Evolutionary conservation across 2,888 invertebrate genomes (phyloP), one percentile per base, ranked within the genome.

Genomic region (Meiosimyza decipiens): DNA sequence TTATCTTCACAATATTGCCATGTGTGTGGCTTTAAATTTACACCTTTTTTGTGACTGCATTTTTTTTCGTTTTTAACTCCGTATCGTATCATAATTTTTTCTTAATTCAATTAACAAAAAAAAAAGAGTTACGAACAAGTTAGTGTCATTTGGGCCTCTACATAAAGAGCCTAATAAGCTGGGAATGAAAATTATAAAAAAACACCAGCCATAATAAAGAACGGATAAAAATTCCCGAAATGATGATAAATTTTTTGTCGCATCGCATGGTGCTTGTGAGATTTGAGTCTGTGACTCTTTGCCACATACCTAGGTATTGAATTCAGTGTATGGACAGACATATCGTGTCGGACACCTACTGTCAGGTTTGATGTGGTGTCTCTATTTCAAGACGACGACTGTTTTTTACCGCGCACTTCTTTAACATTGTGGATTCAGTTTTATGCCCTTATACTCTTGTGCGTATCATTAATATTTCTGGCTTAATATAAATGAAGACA

Each of bases 51-150:
- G 40, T 47, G 40, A 40, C 47, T 63, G 52, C 57, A 49, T 57
- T 50, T 18, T 15, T 33, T 18, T n/a, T 69, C 50, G 50, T 33
- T 51, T 15, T 12, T 59, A 11, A 49, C 9, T 49, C 11, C 22
- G 15, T 49, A 12, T 7, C 47, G 70, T 70, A 63, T 70, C 63
- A 54, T 63, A 54, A 54, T 63, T 63, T 70, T 70, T 63, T 62
- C 54, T 70, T 70, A 70, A 70, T 70, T 70, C 70, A 70, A 70
- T 70, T 70, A 70, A 62, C 60, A 40, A 40, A n/a, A n/a, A 63
- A 62, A 62, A 62, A 70, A 70, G 70, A 63, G 70, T 70, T 70
- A 70, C 70, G 18, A 54, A 62, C 63, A 47, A 47, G 40, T 54
- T 62, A 54, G 54, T 70, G 70, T 70, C 70, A 70, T 62, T 70